Conservation (phyloP, 2,113 vertebrate genomes). For the Hipposideros armiger region DNA sequence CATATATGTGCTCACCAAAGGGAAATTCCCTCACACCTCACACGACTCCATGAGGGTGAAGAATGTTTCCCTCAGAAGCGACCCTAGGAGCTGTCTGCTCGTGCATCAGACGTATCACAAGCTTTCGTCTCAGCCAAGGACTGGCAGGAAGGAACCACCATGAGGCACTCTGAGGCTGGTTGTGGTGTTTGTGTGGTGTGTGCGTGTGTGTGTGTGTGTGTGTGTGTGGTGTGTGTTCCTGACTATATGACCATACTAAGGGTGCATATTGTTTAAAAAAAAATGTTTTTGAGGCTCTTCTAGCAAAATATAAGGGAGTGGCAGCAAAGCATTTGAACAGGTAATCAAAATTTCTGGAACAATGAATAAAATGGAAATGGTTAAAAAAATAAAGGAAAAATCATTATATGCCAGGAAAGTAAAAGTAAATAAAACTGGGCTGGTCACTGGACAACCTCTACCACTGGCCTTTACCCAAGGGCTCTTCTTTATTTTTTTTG, state of each 20-base stretch:
- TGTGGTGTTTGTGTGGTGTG: too few species aligned
- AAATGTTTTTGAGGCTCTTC: neutral
- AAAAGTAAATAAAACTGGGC: neutral
- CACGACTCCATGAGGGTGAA: neutral
- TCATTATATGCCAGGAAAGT: neutral
- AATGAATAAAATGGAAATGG: too few species aligned
- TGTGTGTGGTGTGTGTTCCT: too few species aligned
- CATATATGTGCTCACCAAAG: neutral
- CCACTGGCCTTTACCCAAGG: neutral
- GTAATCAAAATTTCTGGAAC: neutral
- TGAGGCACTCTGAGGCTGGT: neutral
- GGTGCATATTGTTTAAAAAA: too few species aligned
- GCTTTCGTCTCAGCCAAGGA: neutral
- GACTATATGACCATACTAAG: too few species aligned
- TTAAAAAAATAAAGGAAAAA: neutral
- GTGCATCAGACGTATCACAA: neutral
- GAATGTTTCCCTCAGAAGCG: neutral
- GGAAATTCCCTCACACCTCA: neutral
- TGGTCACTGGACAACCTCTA: neutral
- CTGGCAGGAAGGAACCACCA: neutral
- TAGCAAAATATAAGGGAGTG: neutral
- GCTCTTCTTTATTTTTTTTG: neutral
- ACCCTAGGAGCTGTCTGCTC: neutral
- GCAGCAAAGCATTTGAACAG: neutral
- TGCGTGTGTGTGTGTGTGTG: too few species aligned